These are phyloP conservation scores for Larimichthys polyactis DNA, from an alignment of 2,113 vertebrate genomes.

Conservation along the genomic window DNA sequence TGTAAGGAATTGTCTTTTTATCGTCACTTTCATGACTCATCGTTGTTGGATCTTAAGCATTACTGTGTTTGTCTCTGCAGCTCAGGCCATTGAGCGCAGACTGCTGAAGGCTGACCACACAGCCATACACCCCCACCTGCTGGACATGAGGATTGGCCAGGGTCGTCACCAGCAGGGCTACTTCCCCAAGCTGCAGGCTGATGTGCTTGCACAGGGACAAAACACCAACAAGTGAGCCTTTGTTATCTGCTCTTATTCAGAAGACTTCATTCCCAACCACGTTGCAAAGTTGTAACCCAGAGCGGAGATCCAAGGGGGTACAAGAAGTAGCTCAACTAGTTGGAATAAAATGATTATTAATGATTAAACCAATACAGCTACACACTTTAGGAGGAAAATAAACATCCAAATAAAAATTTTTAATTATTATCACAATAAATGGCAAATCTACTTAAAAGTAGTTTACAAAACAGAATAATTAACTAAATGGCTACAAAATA, in stretches of 20 bases:
- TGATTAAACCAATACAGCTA: not conserved
- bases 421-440: not conserved
- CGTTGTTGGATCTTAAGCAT: not conserved
- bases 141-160: constrained; percentile 99
- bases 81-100: constrained; percentile 91
- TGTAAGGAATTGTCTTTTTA: not conserved
- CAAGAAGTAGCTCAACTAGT: not conserved
- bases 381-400: not conserved
- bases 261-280: not conserved
- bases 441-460: not conserved
- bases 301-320: not conserved
- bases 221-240: constrained; percentile 93
- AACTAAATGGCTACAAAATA: no score
- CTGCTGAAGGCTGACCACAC: constrained; percentile 96
- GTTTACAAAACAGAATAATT: not conserved
- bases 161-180: constrained; percentile 96
- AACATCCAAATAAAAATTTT: not conserved
- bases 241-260: not conserved
- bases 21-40: not conserved
- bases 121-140: constrained; percentile 95
- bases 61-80: constrained; percentile 78
- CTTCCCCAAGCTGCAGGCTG: constrained; percentile 94
- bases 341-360: not conserved
- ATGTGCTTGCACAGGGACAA: constrained; percentile 91
- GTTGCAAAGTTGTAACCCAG: not conserved